Evolutionary conservation across 37 sponge, comb jelly and placozoan genomes (phyloP), one percentile per base, ranked within the genome.

Genomic region (Bolinopsis microptera): DNA sequence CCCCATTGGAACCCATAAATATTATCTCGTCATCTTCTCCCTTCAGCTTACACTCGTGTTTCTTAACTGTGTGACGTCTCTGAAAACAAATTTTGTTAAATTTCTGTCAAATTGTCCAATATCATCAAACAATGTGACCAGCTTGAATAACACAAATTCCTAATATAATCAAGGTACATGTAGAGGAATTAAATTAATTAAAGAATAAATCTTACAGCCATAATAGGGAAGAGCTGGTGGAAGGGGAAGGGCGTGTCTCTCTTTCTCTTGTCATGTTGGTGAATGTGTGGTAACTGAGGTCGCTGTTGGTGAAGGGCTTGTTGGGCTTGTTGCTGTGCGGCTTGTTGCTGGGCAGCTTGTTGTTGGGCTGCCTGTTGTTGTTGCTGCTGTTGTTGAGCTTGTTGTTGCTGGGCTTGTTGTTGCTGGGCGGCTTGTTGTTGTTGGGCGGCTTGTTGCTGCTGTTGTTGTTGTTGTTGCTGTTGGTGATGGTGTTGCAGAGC

Each of bases 41-140:
- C 90, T 86, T 86, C 18, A 86, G 24, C 26, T 86, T 86, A 41
- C 90, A 86, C 90, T 86, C 90, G 90, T 86, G 90, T 41, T 86
- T 86, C 90, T 86, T 38, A n/a, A 23, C 35, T 34, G 90, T 36
- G 61, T 86, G 90, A 8, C 90, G 40, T 26, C 90, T 39, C 90
- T 86, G 90, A 86, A 34, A 86, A 2, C 37, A 72, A 28, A 72
- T 21, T n/a, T n/a, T n/a, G n/a, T n/a, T n/a, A n/a, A n/a, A n/a
- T n/a, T n/a, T n/a, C n/a, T n/a, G n/a, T n/a, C n/a, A n/a, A n/a
- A n/a, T n/a, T n/a, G n/a, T n/a, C n/a, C n/a, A n/a, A n/a, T n/a
- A n/a, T n/a, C n/a, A n/a, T n/a, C n/a, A n/a, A n/a, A n/a, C n/a
- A n/a, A n/a, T n/a, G n/a, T n/a, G n/a, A n/a, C n/a, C n/a, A n/a